Conservation (phyloP, 2,797 vertebrate species). For the Pseudomugil tenellus region DNA sequence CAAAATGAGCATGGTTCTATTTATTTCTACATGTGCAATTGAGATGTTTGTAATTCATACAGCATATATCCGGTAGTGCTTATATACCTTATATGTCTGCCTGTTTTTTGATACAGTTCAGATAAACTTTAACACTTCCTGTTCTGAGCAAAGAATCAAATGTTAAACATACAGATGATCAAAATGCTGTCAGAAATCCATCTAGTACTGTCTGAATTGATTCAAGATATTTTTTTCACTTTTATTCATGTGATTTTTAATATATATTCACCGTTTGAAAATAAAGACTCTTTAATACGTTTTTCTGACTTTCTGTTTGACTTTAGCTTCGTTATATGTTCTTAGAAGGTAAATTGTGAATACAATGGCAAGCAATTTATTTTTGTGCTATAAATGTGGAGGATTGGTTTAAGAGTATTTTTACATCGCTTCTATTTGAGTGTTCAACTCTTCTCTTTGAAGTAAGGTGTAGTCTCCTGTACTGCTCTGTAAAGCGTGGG, state of each 20-base stretch:
- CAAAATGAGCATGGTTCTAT: neutral
- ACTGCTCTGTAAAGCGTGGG: conserved; percentile 74
- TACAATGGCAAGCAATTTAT: neutral
- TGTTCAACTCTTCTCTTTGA: neutral
- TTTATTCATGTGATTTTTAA: conserved; percentile 48
- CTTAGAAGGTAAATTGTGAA: neutral
- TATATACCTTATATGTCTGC: neutral
- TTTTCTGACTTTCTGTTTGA: conserved; percentile 2
- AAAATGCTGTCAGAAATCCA: conserved; percentile 31
- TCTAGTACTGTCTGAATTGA: conserved; percentile 25
- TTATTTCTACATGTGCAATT: conserved; percentile 1
- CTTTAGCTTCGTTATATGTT: neutral
- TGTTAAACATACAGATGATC: conserved; percentile 19
- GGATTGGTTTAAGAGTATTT: neutral
- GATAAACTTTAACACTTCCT: conserved; percentile 5
- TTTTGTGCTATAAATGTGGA: neutral
- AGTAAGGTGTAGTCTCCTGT: conserved; percentile 42
- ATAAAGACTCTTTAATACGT: conserved; percentile 42
- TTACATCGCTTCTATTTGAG: conserved; percentile 1
- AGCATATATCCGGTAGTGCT: neutral
- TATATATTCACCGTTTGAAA: conserved; percentile 28
- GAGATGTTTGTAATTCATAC: neutral
- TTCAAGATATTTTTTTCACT: conserved; percentile 1
- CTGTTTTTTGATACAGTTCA: neutral
- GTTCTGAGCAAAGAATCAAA: conserved; percentile 7